Base-by-base conservation (phyloP, 1,140 invertebrate species). In the Drosophila lowei region DNA sequence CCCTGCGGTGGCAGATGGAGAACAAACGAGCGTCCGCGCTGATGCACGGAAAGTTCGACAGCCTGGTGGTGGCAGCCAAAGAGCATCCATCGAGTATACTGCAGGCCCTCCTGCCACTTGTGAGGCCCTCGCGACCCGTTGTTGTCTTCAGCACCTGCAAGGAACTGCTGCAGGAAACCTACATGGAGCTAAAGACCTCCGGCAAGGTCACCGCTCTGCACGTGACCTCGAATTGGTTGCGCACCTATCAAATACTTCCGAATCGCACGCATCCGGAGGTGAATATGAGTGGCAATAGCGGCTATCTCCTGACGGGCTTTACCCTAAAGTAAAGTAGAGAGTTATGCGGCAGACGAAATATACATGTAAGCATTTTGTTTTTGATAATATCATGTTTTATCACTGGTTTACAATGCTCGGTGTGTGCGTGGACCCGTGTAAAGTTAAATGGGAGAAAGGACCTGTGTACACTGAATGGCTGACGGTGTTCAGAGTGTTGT, bases 171-270 rank as follows among this genome's bases (percentile, higher is more conserved):
- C 93, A 96, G 76, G 95, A 97, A 59, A 94, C 96, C 43, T 98
- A 96, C 89, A 91, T 94, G 38, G 93, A 94, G 67, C 90, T 98
- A 11, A 98, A 97, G 90, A 92, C 93, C 46, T 90, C 92, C 11
- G 93, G 93, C 15, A 93, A 95, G 90, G 94, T 97, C 8, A 93
- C 96, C 15, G 95, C 94, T 84, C 85, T 98, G 25, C 94, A 94
- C 90, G 88, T 99, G 1, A 95, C 95, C 42, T 96, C 96, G 49
- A 97, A 96, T 77, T 99, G 97, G 94, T 92, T 97, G 79, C 93
- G 98, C 73, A 94, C 95, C 53, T 98, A 98, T 93, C 98, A 99
- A 93, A 95, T 99, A 43, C 92, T 97, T 55, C 94, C 95, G 0
- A 94, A 96, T 66, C 93, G 97, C 83, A 97, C 96, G 15, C 96